Base-by-base conservation (phyloP, 2,113 vertebrate species). In the Alectura lathami region DNA sequence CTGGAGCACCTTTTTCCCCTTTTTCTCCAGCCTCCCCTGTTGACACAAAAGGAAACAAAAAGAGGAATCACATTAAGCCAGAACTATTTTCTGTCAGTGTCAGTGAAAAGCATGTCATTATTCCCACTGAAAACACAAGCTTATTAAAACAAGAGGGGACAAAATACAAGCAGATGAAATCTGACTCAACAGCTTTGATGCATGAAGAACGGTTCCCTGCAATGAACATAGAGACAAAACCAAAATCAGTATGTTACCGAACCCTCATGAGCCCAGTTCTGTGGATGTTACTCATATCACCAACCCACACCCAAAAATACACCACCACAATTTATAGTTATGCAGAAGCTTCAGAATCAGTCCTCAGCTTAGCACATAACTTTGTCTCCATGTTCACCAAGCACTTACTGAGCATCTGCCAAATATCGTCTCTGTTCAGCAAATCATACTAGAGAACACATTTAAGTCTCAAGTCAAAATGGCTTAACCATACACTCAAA, bases 1-100 rank as follows among this genome's bases (percentile, higher is more conserved):
- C 99, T 2, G 99, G 98, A 36, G 98, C 97, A 45, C 99, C 99
- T 97, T 99, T 99, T 85, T 98, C 98, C 48, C 99, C 99, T 92
- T 99, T 99, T 85, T 98, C 98, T 86, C 99, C 99, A 30, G 98
- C 82, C 50, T 99, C 99, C 48, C 99, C 99, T 99, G 96, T 81
- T 70, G 86, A 82, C 57, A 66, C 17, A 92, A 93, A 77, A 54
- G 27, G 43, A 84, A 92, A 77, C 5, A 83, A 89, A 95, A 89
- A 70, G 16, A 85, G 24, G 11, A 77, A 56, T 42, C 9, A 3
- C 29, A 75, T 62, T 95, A 79, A 96, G 91, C 24, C 15, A 23
- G 21, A 20, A 57, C 56, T 54, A n/a, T 8, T 26, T 63, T 63
- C n/a, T 60, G 9, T 51, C 70, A 59, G 36, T 34, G 45, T 23